Base-by-base conservation (phyloP, 1,140 invertebrate species). In the Myzus persicae region DNA sequence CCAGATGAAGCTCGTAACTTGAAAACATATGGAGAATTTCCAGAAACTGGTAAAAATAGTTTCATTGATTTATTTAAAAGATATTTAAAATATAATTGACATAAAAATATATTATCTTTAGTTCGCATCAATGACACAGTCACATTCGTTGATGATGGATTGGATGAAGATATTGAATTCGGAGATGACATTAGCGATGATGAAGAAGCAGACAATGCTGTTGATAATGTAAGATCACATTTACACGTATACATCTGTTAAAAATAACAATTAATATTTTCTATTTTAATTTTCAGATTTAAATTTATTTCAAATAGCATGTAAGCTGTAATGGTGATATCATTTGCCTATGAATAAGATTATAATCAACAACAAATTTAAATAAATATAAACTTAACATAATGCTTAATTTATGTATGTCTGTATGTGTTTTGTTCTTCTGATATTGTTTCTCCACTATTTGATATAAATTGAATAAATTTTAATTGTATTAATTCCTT, bases 11-110 rank as follows among this genome's bases (percentile, higher is more conserved):
- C 99, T 82, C 97, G 99, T 95, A 99, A 99, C 96, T 96, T 99
- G 94, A 99, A 99, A 96, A 98, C 99, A 44, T 99, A 99, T 95
- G 99, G 99, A 95, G 99, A 99, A 96, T 98, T 99, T 95, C 99
- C 99, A 94, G 99, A 99, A 96, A 98, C 98, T 40, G 91, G 91
- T 93, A 54, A 93, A 26, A 54, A 20, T 42, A 11, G 51, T 38
- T 51, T 38, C 31, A 44, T n/a, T n/a, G 6, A n/a, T 90, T 24
- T 46, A n/a, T 46, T 87, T 14, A 38, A 40, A 38, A 82, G n/a
- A 59, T 76, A 46, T 91, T 91, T 67, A 26, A 91, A 31, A 91
- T 46, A 8, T 18, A 76, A 76, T 36, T 76, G 59, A 76, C 0
- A 36, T n/a, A 48, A 20, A 76, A 76, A 76, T 76, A 0, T 85